Base-by-base conservation (phyloP, 2,888 invertebrate genomes). In the Drosophila barbarae region DNA sequence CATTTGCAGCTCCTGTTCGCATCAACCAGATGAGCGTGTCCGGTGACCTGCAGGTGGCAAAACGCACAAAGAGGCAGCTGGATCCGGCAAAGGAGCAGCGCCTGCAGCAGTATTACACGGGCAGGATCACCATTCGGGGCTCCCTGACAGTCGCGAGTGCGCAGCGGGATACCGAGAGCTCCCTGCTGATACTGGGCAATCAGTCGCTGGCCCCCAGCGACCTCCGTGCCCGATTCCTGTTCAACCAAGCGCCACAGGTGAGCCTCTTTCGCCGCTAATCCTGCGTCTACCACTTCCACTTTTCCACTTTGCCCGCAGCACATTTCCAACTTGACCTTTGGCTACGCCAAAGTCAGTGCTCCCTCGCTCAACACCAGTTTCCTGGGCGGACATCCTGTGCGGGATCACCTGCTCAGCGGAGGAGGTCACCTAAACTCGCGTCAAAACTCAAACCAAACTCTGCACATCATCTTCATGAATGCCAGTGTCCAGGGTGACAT, bases 61-160 rank as follows among this genome's bases (percentile, higher is more conserved):
- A 86, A 30, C 1, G 65, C 38, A 23, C 32, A 5, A 28, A 23
- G 63, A 72, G 6, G 32, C 30, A 32, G 44, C 13, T 67, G 69
- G 51, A 50, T 32, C 34, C 6, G 5, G 56, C 69, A 0, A 6
- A n/a, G 3, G 32, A 23, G 26, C 10, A 72, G 5, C 73, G 18
- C 2, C 36, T 88, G 6, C 79, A 86, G 55, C 88, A 88, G 35
- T 82, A 78, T 23, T 88, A 88, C 28, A 86, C 82, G 0, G 87
- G 84, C 21, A 80, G 67, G 55, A 75, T 89, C 1, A 72, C 73
- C 1, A 68, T 88, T 2, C 84, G 85, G 13, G 88, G 88, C 1
- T 80, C 86, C 0, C 60, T 88, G 38, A 85, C 82, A 2, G 58
- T 88, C 0, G 71, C 66, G 6, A 85, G 84, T 65, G 30, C 88